Evolutionary conservation across 1,140 invertebrate species (phyloP), one percentile per base, ranked within the genome.

Genomic region (Solen grandis): DNA sequence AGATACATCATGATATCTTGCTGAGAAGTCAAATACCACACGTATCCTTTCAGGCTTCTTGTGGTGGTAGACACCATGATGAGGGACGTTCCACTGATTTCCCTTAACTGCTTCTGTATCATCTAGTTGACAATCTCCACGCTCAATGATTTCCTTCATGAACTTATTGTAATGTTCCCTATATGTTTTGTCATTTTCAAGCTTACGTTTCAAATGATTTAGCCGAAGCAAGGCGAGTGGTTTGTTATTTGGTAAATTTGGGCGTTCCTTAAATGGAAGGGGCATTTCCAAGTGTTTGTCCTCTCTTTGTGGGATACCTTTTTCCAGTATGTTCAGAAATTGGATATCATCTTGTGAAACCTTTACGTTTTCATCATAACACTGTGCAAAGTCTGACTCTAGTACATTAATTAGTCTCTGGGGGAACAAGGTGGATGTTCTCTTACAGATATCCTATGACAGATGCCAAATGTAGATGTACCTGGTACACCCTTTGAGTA

Each of bases 11-110:
- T 46, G 41, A 19, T 19, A 84, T 50, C 66, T 80, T 29, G 79
- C 75, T 33, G 59, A 50, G 60, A 75, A 84, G 50, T 87, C 86
- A 72, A 84, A 87, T 29, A 87, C 86, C 31, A 86, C 50, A 33
- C 82, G 41, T 31, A 86, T 46, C 55, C 82, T 83, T 0, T 70
- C 73, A 2, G 84, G 84, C 73, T 84, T 87, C 19, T 80, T 74
- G 5, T 55, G 60, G 54, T 85, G 68, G 38, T 74, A 68, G 22
- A 87, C 74, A 1, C 69, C 83, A 65, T 84, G 84, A 65, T 81
- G 81, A 27, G 86, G 86, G 5, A 87, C 50, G 55, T 87, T 85
- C 82, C 79, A 82, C 16, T 68, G 36, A 25, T 36, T 60, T 0
- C 46, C 68, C 19, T 35, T 16, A 1, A 5, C 46, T 52, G 0